Evolutionary conservation across 2,888 invertebrate genomes (phyloP).

Genomic region (Drosophila fulvimacula): DNA sequence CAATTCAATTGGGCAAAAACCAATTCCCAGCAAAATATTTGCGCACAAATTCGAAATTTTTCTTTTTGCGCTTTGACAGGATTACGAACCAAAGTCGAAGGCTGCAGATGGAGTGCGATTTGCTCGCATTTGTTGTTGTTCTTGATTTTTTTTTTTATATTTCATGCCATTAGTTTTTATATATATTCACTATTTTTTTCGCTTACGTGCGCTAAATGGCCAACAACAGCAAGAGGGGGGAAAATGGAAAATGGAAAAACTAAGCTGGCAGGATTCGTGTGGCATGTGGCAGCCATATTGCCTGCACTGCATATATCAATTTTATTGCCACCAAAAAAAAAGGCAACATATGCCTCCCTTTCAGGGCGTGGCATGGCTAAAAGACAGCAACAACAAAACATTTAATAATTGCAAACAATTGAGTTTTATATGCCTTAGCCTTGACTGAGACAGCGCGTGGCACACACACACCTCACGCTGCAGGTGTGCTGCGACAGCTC

Average conservation of each 20-base stretch:
- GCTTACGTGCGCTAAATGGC: slow-evolving; percentile 79
- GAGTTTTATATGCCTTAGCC: slow-evolving; percentile 62
- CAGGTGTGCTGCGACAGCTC: not conserved
- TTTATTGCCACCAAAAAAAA: slow-evolving; percentile 68
- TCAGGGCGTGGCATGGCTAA: slow-evolving; percentile 47
- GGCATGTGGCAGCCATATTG: slow-evolving; percentile 69
- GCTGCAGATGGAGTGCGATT: slow-evolving; percentile 49
- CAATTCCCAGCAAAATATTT: slow-evolving; percentile 24
- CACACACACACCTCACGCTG: slow-evolving; percentile 27
- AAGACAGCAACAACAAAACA: slow-evolving; percentile 11
- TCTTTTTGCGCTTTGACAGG: slow-evolving; percentile 72
- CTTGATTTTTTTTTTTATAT: slow-evolving; percentile 7
- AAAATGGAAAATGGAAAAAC: slow-evolving; percentile 48
- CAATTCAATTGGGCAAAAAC: slow-evolving; percentile 38
- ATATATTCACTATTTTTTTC: slow-evolving; percentile 66
- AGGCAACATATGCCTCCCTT: not conserved
- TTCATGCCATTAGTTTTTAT: slow-evolving; percentile 78
- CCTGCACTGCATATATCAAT: slow-evolving; percentile 75
- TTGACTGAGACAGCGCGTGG: slow-evolving; percentile 55
- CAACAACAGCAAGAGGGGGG: slow-evolving; percentile 39
- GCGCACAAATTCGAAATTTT: slow-evolving; percentile 33
- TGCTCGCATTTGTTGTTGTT: slow-evolving; percentile 18
- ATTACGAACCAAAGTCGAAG: slow-evolving; percentile 67
- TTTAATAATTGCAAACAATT: slow-evolving; percentile 70
- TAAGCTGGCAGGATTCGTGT: slow-evolving; percentile 67